phyloP scores from a whole-genome alignment of 1,140 invertebrate genomes.

The Drosophila ogumai region DNA sequence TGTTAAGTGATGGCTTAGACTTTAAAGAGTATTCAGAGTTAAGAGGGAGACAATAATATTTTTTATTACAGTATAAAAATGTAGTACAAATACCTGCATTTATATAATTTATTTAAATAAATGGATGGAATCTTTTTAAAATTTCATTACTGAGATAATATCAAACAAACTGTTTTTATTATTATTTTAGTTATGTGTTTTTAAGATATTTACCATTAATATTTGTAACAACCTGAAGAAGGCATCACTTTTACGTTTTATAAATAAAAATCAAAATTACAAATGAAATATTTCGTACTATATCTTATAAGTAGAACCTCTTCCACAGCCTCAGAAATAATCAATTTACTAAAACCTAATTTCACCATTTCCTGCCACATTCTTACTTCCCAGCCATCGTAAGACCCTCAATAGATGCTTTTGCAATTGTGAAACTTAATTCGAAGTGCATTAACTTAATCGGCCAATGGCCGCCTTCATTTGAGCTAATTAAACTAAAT shows the following conservation, averaged over 20 bases:
- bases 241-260: too few species aligned
- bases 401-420: constrained; percentile 1
- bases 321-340: neutral
- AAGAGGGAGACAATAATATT: too few species aligned
- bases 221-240: too few species aligned
- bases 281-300: neutral
- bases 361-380: neutral
- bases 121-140: too few species aligned
- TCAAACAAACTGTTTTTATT: too few species aligned
- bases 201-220: too few species aligned
- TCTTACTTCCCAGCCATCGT: neutral
- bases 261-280: too few species aligned
- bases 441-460: constrained; percentile 51
- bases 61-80: too few species aligned
- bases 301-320: neutral
- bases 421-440: constrained; percentile 36
- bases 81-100: too few species aligned
- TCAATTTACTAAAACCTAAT: constrained; percentile 19
- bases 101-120: too few species aligned
- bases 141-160: too few species aligned
- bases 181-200: too few species aligned
- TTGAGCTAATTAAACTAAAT: constrained; percentile 74
- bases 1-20: neutral
- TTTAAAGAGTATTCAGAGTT: neutral
- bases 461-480: constrained; percentile 39